A percentile compares a stretch with the other conserved stretches of the same genome.
phyloP scores from a whole-genome alignment of 2,888 invertebrate species.

The Tortrix viridana region DNA sequence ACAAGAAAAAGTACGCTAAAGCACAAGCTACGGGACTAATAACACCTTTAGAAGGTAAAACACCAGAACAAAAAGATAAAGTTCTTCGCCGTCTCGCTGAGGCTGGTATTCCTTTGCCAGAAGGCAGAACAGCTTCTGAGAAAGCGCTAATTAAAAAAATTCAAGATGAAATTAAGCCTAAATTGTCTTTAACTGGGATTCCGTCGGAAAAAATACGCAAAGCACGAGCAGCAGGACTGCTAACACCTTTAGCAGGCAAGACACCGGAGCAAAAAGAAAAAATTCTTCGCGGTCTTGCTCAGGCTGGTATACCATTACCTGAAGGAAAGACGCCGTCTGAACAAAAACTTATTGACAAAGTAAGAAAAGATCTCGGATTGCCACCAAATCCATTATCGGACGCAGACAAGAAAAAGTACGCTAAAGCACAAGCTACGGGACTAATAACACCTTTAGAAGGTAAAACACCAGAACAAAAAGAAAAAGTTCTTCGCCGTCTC shows the following conservation, averaged over 20 bases:
- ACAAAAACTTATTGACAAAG: no score
- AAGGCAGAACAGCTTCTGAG: no score
- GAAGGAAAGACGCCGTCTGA: no score
- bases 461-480: no score
- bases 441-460: no score
- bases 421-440: constrained; percentile 36
- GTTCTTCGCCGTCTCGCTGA: constrained; percentile 39
- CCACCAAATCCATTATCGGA: neutral
- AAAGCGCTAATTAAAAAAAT: no score
- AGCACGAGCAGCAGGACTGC: constrained; percentile 31
- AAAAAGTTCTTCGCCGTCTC: no score
- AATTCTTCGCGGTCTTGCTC: no score
- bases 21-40: neutral
- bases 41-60: neutral
- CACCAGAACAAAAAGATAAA: constrained; percentile 43
- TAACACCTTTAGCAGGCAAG: no score
- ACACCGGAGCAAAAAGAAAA: no score
- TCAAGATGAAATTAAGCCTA: constrained; percentile 5
- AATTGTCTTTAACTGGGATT: neutral
- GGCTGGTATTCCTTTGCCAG: no score
- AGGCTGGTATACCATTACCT: constrained; percentile 1
- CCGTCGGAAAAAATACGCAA: constrained; percentile 1
- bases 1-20: neutral
- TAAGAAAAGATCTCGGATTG: no score
- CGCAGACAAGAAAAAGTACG: neutral